Percentiles rank a stretch among this genome's conserved stretches.
phyloP scores from a whole-genome alignment of 2,113 vertebrate genomes.

The Miniopterus natalensis region DNA sequence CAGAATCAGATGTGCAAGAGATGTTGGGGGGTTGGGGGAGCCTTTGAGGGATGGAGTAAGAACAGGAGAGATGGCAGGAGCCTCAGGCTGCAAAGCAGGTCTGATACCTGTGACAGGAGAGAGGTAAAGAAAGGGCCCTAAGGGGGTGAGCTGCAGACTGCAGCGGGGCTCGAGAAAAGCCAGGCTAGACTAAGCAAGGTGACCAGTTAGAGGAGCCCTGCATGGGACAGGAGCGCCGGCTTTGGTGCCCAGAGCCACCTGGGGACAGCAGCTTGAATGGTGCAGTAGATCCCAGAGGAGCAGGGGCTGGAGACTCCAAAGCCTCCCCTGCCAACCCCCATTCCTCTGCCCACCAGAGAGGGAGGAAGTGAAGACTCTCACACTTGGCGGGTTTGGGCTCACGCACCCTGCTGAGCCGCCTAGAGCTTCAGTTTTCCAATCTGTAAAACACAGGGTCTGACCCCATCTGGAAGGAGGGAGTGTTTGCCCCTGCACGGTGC shows the following conservation, averaged over 20 bases:
- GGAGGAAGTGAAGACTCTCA: background rate
- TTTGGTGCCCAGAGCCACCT: background rate
- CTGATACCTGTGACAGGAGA: background rate
- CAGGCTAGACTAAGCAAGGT: background rate
- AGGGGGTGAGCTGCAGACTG: background rate
- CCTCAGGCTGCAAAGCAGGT: background rate
- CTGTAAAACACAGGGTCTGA: rapidly evolving
- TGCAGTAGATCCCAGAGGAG: background rate
- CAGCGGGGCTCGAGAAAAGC: background rate
- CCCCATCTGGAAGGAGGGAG: background rate
- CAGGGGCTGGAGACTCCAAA: background rate
- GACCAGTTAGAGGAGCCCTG: background rate
- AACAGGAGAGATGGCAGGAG: rapidly evolving
- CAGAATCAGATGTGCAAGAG: background rate
- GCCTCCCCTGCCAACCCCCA: rapidly evolving
- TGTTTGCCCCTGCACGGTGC: rapidly evolving
- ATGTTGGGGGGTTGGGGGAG: rapidly evolving
- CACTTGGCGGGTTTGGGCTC: rapidly evolving
- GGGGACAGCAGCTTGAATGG: background rate
- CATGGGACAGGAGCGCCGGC: background rate
- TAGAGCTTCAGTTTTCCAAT: background rate
- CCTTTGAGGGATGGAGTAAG: background rate
- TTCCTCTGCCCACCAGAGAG: background rate
- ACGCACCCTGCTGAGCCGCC: rapidly evolving
- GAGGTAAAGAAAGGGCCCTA: background rate